phyloP scores from a whole-genome alignment of 37 sponge, comb jelly and placozoan species.

The Hormiphora californensis region DNA sequence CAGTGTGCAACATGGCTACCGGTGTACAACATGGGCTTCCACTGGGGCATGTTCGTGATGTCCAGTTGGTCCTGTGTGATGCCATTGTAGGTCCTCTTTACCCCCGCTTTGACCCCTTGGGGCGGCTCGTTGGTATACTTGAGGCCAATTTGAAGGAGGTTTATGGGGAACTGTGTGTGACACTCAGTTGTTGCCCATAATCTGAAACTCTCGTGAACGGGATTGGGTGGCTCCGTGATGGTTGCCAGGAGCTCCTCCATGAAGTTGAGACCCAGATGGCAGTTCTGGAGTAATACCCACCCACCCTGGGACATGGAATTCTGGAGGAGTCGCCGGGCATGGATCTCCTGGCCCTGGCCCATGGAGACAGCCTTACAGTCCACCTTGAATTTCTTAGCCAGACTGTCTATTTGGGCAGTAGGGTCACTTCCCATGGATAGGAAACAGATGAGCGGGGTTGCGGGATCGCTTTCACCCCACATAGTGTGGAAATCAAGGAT shows the following conservation, averaged over 20 bases:
- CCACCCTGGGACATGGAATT: conserved; percentile 85
- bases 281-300: conserved; percentile 94
- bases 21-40: conserved; percentile 91
- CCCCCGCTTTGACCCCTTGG: conserved; percentile 89
- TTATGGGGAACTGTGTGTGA: conserved; percentile 91
- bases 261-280: conserved; percentile 91
- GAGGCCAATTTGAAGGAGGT: conserved; percentile 64
- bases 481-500: conserved; percentile 88
- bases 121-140: conserved; percentile 98
- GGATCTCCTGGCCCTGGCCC: conserved; percentile 97
- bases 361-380: conserved; percentile 78
- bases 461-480: conserved; percentile 75
- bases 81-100: conserved; percentile 91
- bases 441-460: conserved; percentile 91
- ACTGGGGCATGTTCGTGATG: conserved; percentile 78
- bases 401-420: conserved; percentile 80
- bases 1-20: conserved; percentile 92
- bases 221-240: conserved; percentile 62
- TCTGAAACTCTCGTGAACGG: conserved; percentile 69
- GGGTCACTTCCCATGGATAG: conserved; percentile 98
- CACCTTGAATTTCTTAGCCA: conserved; percentile 87
- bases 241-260: conserved; percentile 88
- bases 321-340: conserved; percentile 82
- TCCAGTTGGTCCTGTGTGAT: conserved; percentile 88
- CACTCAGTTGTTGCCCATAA: conserved; percentile 97